Conservation (phyloP, 2,888 invertebrate genomes). For the Hyppa rectilinea region DNA sequence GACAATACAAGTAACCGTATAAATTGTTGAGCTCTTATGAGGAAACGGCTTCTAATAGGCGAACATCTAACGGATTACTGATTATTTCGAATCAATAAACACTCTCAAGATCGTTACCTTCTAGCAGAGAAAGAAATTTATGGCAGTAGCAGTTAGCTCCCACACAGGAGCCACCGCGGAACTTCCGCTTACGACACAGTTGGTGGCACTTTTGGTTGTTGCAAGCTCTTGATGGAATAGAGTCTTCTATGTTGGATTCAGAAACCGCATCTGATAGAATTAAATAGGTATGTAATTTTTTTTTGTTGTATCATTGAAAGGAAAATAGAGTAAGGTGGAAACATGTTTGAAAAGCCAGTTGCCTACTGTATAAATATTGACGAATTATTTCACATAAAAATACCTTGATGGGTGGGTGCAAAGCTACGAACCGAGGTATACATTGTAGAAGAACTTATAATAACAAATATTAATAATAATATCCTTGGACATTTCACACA, state of each 20-base stretch:
- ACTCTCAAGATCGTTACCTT: conserved; percentile 10
- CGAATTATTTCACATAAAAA: no score
- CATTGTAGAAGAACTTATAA: no score
- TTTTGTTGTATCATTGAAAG: not conserved
- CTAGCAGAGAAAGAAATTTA: conserved; percentile 19
- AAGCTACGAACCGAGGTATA: no score
- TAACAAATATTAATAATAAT: no score
- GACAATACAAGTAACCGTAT: no score
- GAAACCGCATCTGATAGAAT: not conserved
- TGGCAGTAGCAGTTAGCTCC: conserved; percentile 37
- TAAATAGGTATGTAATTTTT: not conserved
- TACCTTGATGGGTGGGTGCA: no score
- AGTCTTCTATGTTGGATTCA: not conserved
- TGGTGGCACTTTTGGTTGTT: conserved; percentile 30
- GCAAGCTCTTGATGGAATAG: conserved; percentile 18
- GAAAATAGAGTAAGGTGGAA: not conserved
- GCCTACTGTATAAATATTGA: no score
- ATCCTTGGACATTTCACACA: no score
- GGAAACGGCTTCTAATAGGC: no score
- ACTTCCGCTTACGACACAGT: conserved; percentile 38
- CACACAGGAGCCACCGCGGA: conserved; percentile 31
- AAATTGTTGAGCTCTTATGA: no score
- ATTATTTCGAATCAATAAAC: not conserved
- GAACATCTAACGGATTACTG: no score
- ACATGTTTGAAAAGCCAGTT: no score